These are phyloP conservation scores for Epiblema foenella DNA, from an alignment of 2,888 invertebrate species.

Conservation along the genomic window DNA sequence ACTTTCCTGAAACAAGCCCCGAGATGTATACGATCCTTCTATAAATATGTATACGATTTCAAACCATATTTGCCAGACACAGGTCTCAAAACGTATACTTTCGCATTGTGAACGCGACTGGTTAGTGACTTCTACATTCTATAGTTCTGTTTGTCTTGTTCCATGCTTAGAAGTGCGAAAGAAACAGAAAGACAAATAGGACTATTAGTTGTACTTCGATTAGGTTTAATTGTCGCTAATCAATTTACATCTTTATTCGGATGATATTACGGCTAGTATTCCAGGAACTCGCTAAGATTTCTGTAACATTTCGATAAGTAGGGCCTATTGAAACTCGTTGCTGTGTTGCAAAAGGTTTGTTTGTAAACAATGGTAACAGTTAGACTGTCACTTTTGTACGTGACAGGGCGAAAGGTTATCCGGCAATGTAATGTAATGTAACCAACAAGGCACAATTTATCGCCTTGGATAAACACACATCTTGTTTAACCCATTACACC, in stretches of 20 bases:
- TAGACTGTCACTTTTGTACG: constrained; percentile 11
- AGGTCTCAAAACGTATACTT: no score
- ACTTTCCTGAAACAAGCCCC: constrained; percentile 13
- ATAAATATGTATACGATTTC: no score
- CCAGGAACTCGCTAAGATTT: not conserved
- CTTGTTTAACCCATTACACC: no score
- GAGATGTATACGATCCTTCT: not conserved
- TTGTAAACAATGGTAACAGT: constrained; percentile 28
- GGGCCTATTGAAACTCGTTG: not conserved
- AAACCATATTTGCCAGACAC: no score
- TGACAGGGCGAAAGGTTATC: constrained; percentile 8
- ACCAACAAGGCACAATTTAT: not conserved
- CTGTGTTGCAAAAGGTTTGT: constrained; percentile 15
- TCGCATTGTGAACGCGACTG: no score
- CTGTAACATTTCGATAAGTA: not conserved
- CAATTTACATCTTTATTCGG: not conserved
- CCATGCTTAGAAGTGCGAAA: not conserved
- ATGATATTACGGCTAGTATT: not conserved
- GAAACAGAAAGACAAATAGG: not conserved
- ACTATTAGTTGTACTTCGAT: not conserved
- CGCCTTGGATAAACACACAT: not conserved
- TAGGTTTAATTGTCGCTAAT: not conserved
- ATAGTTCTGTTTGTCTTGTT: not conserved
- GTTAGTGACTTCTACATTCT: not conserved
- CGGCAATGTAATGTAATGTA: not conserved